Conservation (phyloP, 1,140 invertebrate genomes). For the Parasteatoda tepidariorum region DNA sequence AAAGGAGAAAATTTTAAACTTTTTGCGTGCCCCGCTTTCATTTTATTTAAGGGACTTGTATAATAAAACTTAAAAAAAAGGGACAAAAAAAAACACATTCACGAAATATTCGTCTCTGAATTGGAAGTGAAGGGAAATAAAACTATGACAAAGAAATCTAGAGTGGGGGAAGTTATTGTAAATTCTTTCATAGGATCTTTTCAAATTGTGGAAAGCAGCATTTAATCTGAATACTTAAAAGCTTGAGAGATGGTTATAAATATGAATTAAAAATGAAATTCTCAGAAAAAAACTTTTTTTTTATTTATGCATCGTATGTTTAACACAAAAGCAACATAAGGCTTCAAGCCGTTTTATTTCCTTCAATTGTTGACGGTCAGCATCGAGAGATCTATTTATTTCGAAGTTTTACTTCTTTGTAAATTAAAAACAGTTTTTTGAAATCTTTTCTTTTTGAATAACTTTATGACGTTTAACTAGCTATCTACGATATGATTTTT, state of each 20-base stretch:
- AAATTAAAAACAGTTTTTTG: no score
- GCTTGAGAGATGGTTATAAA: conserved; percentile 1
- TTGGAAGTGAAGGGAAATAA: background rate
- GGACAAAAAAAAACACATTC: background rate
- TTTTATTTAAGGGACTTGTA: conserved; percentile 1
- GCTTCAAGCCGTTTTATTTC: background rate
- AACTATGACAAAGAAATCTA: background rate
- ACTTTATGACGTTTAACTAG: no score
- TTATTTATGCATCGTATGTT: background rate
- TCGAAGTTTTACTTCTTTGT: no score
- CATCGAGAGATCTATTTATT: no score
- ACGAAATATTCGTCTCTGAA: background rate
- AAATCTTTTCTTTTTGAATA: no score
- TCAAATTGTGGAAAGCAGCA: background rate
- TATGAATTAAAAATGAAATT: conserved; percentile 2
- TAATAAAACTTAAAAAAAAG: background rate
- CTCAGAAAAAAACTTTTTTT: background rate
- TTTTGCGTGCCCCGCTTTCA: background rate
- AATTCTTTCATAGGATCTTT: background rate
- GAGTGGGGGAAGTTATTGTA: background rate
- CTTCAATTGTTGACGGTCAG: background rate
- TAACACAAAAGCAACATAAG: background rate
- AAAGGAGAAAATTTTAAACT: background rate
- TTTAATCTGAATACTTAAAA: conserved; percentile 19
- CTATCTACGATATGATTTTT: no score